phyloP scores from a whole-genome alignment of 2,888 invertebrate species.

The Diplazon laetatorius region DNA sequence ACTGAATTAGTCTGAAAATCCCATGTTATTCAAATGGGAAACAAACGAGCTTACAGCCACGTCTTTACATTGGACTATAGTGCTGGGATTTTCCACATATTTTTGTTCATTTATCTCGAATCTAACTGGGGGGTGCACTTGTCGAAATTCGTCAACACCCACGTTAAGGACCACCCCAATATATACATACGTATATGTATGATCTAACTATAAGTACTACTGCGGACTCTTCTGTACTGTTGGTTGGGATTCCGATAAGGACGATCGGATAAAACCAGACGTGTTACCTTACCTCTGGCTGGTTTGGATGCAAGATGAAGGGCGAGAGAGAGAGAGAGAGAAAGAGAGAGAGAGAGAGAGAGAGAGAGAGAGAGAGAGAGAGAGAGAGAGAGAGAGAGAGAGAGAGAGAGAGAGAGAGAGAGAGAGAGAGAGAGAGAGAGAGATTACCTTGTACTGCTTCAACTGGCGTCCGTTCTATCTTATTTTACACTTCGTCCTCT shows the following conservation, averaged over 20 bases:
- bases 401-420: neutral
- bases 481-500: conserved; percentile 38
- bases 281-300: conserved; percentile 56
- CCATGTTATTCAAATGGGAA: no score
- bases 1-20: no score
- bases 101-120: no score
- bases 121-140: no score
- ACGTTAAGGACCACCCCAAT: no score
- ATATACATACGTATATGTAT: neutral
- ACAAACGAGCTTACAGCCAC: no score
- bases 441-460: conserved; percentile 42
- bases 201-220: neutral
- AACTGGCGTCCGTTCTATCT: conserved; percentile 66
- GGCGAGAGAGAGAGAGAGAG: conserved; percentile 4
- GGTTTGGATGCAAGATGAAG: conserved; percentile 46
- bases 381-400: conserved; percentile 36
- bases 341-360: neutral
- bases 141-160: no score
- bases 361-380: conserved; percentile 22
- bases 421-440: conserved; percentile 9
- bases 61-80: no score
- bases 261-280: conserved; percentile 61
- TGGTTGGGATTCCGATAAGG: conserved; percentile 57
- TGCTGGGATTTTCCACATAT: no score
- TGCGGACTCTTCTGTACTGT: neutral